Evolutionary conservation across 2,797 vertebrate genomes (phyloP).

Genomic region (Tokudaia muenninki): DNA sequence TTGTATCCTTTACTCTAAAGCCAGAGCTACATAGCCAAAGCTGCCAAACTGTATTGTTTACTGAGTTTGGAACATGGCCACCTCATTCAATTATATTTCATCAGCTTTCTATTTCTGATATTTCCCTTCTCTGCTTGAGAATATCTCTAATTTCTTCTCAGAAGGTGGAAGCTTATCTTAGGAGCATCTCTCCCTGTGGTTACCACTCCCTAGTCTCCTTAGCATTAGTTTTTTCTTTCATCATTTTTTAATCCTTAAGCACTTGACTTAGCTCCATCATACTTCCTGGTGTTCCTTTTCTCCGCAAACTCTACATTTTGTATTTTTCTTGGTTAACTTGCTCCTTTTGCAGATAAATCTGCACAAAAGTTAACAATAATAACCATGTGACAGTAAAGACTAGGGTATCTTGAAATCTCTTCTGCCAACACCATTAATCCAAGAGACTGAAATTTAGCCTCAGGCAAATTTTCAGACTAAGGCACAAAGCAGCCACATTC

Average conservation of each 20-base stretch:
- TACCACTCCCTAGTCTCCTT: not conserved
- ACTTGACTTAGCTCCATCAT: not conserved
- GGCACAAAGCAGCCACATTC: not conserved
- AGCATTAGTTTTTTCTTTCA: not conserved
- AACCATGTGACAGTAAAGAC: not conserved
- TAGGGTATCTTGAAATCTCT: not conserved
- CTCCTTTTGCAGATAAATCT: not conserved
- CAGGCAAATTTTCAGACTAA: too few species aligned
- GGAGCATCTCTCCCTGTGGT: not conserved
- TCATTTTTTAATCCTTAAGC: not conserved
- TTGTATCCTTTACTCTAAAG: not conserved
- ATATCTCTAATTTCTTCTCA: not conserved
- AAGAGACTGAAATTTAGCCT: not conserved
- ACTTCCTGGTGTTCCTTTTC: not conserved
- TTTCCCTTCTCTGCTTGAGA: not conserved
- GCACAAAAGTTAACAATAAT: not conserved
- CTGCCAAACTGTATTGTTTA: not conserved
- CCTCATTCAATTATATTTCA: not conserved
- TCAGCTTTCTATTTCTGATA: not conserved
- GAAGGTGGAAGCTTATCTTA: not conserved
- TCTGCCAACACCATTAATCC: not conserved
- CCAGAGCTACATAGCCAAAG: not conserved
- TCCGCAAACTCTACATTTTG: not conserved
- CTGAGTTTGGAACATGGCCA: not conserved
- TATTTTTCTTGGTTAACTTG: not conserved